phyloP scores from a whole-genome alignment of 2,113 vertebrate species.

The cat (Felis catus) region DNA sequence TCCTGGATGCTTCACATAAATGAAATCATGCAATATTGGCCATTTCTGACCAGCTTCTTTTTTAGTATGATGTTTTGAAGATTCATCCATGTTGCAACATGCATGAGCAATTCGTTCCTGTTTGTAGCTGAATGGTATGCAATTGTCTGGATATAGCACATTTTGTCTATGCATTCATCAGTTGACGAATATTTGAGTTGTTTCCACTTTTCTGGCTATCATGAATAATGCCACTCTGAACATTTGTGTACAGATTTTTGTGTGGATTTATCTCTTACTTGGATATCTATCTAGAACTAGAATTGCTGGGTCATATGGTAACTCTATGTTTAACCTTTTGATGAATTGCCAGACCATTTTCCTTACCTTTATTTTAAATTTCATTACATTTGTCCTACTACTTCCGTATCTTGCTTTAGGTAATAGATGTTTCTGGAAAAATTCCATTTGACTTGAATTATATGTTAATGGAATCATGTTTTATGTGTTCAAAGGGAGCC shows the following conservation, averaged over 20 bases:
- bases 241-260: not conserved
- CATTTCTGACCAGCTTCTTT: not conserved
- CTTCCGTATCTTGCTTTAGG: not conserved
- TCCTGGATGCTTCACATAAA: not conserved
- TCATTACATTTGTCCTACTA: not conserved
- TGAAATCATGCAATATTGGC: not conserved
- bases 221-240: not conserved
- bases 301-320: not conserved
- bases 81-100: not conserved
- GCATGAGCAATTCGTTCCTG: not conserved
- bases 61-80: not conserved
- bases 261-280: not conserved
- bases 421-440: not conserved
- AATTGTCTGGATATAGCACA: not conserved
- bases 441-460: not conserved
- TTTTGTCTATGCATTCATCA: not conserved
- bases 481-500: not conserved
- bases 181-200: not conserved
- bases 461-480: not conserved
- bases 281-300: not conserved
- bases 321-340: not conserved
- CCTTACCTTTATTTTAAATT: conserved; percentile 33
- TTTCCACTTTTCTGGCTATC: not conserved
- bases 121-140: not conserved
- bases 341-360: not conserved